Conservation (phyloP, 2,113 vertebrate species). For the Coptodon rendalli region DNA sequence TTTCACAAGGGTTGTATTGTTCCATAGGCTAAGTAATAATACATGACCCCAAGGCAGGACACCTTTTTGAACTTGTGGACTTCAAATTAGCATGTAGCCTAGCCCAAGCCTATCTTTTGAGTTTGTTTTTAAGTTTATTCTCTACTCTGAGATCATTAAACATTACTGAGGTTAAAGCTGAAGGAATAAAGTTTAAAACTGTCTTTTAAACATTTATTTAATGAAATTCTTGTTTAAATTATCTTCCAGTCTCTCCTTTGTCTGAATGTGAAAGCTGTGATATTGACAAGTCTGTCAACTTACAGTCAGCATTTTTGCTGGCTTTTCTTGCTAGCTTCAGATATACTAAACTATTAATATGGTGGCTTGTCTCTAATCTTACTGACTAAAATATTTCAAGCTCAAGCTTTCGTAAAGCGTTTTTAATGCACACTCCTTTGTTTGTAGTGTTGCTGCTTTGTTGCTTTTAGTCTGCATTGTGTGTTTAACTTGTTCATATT, state of each 20-base stretch:
- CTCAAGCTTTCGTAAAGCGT: accelerated
- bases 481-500: background rate
- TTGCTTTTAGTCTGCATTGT: background rate
- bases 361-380: accelerated
- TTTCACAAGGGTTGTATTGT: background rate
- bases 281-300: background rate
- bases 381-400: accelerated
- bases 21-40: background rate
- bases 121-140: background rate
- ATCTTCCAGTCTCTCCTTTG: background rate
- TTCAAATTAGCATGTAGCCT: background rate
- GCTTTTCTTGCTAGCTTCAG: background rate
- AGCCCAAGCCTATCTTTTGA: background rate
- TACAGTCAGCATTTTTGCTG: background rate
- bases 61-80: background rate
- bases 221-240: accelerated
- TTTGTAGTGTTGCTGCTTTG: accelerated
- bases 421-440: background rate
- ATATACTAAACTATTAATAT: background rate
- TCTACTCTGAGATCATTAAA: background rate
- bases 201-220: background rate
- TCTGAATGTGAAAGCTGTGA: background rate
- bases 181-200: background rate
- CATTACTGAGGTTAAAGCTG: background rate
- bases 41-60: background rate